Evolutionary conservation across 2,888 invertebrate species (phyloP), one percentile per base, ranked within the genome.

Genomic region (Trypoxylon attenuatum): DNA sequence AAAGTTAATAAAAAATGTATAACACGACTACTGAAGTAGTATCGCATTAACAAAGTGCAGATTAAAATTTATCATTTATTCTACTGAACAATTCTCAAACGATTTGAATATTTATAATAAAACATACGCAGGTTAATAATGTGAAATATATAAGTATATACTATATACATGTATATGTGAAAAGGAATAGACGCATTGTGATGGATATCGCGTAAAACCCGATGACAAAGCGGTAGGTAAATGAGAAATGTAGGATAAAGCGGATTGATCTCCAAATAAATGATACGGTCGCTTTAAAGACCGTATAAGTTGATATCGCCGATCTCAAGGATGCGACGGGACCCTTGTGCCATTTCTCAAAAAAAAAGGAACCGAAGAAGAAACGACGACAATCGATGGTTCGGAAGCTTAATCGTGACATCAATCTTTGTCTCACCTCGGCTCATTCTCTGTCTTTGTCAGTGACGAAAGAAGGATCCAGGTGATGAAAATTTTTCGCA

Each of bases 331-430:
- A 46, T 25, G 15, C 13, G 5, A 6, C 27, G 46, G n/a, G 13
- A 21, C 21, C 43, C 19, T 16, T 15, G 25, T 46, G 18, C 13
- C 46, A 46, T 27, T 25, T 46, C 25, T 23, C 46, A 23, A 46
- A 18, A 22, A 46, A 46, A 5, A 27, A 46, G 25, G n/a, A 41
- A 46, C n/a, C 15, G 23, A 5, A 23, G 23, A 23, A 15, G 21
- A n/a, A n/a, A n/a, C n/a, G n/a, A n/a, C n/a, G n/a, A n/a, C n/a
- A 43, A 18, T 46, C 46, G 46, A 43, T 43, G 21, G 43, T 8
- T 15, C 5, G 27, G 18, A 19, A 15, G 8, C 5, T 19, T 5
- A 8, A 23, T 18, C 15, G 18, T 8, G 5, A 15, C 25, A 46
- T 46, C 46, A 46, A 46, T 46, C 46, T 27, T 46, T 27, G 46